Evolutionary conservation across 2,888 invertebrate genomes (phyloP).

Genomic region (Zygothrica quintamaculata): DNA sequence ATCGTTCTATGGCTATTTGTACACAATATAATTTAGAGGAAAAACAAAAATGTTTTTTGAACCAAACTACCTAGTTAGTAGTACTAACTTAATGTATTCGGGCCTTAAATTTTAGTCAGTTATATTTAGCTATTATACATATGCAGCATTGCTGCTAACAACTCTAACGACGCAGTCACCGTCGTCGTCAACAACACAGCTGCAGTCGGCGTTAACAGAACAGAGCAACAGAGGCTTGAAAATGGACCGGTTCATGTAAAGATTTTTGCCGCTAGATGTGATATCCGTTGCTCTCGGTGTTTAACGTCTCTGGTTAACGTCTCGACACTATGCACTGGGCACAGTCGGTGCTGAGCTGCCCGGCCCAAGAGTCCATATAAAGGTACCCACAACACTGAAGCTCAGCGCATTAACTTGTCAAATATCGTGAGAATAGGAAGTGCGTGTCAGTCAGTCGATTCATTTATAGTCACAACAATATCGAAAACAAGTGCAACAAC

Average conservation of each 20-base stretch:
- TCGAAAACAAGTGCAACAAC: slow-evolving; percentile 12
- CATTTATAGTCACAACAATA: slow-evolving; percentile 46
- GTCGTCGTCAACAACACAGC: slow-evolving; percentile 14
- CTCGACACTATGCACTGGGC: slow-evolving; percentile 36
- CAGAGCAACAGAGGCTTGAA: slow-evolving; percentile 60
- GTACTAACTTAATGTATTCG: slow-evolving; percentile 10
- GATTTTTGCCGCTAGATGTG: slow-evolving; percentile 57
- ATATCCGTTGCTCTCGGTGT: slow-evolving; percentile 21
- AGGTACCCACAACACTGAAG: slow-evolving; percentile 68
- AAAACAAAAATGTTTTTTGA: slow-evolving; percentile 10
- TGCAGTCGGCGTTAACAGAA: slow-evolving; percentile 7
- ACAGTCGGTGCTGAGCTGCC: slow-evolving; percentile 48
- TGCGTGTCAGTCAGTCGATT: slow-evolving; percentile 71
- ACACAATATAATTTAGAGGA: slow-evolving; percentile 15
- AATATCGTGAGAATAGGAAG: slow-evolving; percentile 81
- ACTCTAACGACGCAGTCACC: slow-evolving; percentile 6
- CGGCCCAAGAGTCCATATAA: slow-evolving; percentile 79
- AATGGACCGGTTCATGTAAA: slow-evolving; percentile 75
- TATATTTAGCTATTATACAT: slow-evolving; percentile 10
- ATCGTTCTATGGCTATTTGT: slow-evolving; percentile 25
- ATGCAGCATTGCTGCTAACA: neutral
- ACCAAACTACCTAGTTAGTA: slow-evolving; percentile 32
- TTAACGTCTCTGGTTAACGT: slow-evolving; percentile 31
- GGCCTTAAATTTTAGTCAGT: slow-evolving; percentile 26
- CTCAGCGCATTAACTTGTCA: slow-evolving; percentile 76